Percentiles rank a stretch among this genome's conserved stretches.
These are phyloP conservation scores for Colletes collaris DNA, from an alignment of 2,888 invertebrate species.

Conservation along the genomic window DNA sequence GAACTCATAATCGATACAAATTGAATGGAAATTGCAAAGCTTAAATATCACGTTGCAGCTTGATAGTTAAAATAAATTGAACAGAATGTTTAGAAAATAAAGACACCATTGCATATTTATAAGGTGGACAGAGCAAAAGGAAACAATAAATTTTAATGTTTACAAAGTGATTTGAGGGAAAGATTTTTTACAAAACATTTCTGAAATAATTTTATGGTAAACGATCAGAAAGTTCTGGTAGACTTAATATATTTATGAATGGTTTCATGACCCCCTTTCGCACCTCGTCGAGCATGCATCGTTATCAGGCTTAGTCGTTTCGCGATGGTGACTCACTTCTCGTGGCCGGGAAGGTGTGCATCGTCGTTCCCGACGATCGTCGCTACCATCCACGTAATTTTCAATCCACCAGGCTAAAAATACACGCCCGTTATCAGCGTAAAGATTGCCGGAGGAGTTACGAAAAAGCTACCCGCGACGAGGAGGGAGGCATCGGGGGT, in stretches of 20 bases:
- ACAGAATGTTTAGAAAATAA: too few relatives aligned
- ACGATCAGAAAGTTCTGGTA: too few relatives aligned
- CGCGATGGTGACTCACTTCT: constrained; percentile 28
- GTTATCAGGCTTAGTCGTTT: constrained; percentile 33
- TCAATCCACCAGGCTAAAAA: constrained; percentile 7
- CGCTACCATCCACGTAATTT: neutral
- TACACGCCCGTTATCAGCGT: neutral
- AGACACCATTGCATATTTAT: too few relatives aligned
- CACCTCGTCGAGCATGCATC: neutral
- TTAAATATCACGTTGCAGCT: too few relatives aligned
- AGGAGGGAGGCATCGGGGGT: neutral
- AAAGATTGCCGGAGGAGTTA: neutral
- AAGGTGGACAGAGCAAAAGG: too few relatives aligned
- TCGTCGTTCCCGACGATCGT: neutral
- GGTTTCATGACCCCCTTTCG: constrained; percentile 38
- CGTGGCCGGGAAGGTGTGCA: constrained; percentile 1
- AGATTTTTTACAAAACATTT: too few relatives aligned
- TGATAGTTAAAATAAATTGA: too few relatives aligned
- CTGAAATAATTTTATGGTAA: too few relatives aligned
- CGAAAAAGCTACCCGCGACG: neutral
- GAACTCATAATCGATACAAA: too few relatives aligned
- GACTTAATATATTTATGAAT: neutral
- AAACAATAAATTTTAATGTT: too few relatives aligned
- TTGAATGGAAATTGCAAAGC: too few relatives aligned
- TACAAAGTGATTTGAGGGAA: too few relatives aligned